Percentiles rank a stretch among this genome's conserved stretches.
phyloP scores from a whole-genome alignment of 2,888 invertebrate genomes.

The Melinopterus prodromus region DNA sequence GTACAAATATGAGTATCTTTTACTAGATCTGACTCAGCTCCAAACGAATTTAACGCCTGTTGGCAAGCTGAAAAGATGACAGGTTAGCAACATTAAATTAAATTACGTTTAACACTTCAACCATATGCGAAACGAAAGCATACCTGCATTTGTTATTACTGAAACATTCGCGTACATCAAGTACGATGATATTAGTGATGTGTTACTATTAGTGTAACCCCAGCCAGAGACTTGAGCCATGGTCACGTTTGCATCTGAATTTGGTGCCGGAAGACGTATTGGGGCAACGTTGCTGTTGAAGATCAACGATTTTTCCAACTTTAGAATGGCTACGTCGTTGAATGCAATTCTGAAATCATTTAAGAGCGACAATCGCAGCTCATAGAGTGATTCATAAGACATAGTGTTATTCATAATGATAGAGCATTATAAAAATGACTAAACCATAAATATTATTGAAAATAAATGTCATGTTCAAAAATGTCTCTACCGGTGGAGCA shows the following conservation, averaged over 20 bases:
- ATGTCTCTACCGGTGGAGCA: too few species aligned
- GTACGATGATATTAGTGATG: not conserved
- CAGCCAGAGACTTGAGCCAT: not conserved
- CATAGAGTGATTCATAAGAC: too few species aligned
- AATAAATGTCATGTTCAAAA: too few species aligned
- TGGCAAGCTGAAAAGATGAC: not conserved
- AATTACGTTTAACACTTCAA: too few species aligned
- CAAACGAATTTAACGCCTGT: not conserved
- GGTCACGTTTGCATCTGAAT: not conserved
- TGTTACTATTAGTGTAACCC: not conserved
- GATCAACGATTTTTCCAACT: not conserved
- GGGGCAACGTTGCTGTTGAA: not conserved
- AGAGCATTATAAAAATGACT: too few species aligned
- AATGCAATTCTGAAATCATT: not conserved
- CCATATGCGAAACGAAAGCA: too few species aligned
- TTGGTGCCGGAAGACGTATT: not conserved
- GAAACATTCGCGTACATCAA: not conserved
- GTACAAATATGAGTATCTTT: not conserved
- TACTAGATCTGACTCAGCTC: not conserved
- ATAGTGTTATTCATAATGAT: too few species aligned
- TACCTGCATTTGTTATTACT: not conserved
- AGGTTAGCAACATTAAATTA: not conserved
- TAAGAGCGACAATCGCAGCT: too few species aligned
- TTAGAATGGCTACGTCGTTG: not conserved
- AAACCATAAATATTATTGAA: not conserved